phyloP scores from a whole-genome alignment of 2,113 vertebrate species.

The Delphinapterus leucas region DNA sequence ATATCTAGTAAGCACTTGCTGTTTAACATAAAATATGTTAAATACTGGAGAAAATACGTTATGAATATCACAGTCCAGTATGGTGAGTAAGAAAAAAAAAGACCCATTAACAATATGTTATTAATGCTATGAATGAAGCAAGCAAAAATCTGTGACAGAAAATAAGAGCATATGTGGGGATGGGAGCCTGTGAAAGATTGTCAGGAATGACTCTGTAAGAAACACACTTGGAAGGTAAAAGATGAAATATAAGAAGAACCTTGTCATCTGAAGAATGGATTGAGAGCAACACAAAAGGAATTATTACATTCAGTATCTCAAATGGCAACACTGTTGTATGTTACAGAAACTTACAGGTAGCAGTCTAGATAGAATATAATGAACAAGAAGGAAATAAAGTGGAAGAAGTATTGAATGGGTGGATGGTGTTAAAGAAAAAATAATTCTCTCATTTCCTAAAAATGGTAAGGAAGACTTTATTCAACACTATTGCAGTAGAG shows the following conservation, averaged over 20 bases:
- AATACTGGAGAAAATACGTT: background rate
- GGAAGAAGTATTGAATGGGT: background rate
- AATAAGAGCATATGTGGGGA: background rate
- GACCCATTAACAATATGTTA: background rate
- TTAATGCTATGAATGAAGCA: background rate
- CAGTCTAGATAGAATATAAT: background rate
- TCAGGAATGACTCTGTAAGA: background rate
- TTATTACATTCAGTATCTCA: background rate
- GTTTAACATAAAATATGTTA: background rate
- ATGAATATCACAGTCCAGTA: background rate
- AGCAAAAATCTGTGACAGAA: background rate
- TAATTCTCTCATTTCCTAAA: background rate
- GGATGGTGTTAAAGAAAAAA: background rate
- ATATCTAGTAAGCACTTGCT: background rate
- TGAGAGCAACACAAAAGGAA: background rate
- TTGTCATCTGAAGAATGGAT: background rate
- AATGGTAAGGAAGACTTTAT: background rate
- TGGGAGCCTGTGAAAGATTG: background rate
- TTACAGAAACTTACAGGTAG: background rate
- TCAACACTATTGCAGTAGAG: background rate
- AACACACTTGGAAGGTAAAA: background rate
- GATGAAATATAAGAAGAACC: background rate
- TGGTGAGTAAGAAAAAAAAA: background rate
- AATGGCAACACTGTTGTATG: background rate
- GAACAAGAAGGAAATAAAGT: background rate